Base-by-base conservation (phyloP, 2,888 invertebrate genomes). In the Oscheius sp. region DNA sequence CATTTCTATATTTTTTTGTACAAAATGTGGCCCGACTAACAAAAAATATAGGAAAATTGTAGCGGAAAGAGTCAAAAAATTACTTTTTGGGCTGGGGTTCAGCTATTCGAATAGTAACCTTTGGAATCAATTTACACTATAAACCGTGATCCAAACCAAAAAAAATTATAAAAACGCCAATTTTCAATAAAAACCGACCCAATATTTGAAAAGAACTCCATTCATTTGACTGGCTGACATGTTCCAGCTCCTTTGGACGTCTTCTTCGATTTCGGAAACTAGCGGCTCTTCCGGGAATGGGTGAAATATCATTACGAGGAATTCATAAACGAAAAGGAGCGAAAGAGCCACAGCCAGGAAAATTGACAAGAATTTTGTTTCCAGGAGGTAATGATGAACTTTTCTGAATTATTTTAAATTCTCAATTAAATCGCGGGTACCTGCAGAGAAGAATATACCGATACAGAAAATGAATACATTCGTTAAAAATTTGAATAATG, bases 381-480 rank as follows among this genome's bases (percentile, higher is more conserved):
- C 61, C 13, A 43, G 41, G 21, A 18, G 41, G 12, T 58, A 58
- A 29, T 27, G 21, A 23, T 58, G 35, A 7, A n/a, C 16, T 18
- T 35, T 23, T 12, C 43, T 61, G 61, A 61, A 43, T n/a, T n/a
- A 35, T 35, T 35, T 35, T 35, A 9, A 35, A 35, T 6, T 35
- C 35, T 35, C 3, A 35, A 35, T n/a, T n/a, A n/a, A n/a, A n/a
- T n/a, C n/a, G n/a, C n/a, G n/a, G n/a, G 23, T 66, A 66, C 66
- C 52, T 66, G 66, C 52, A 49, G 6, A 66, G 29, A 16, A 66
- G 66, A 12, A 66, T 52, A 27, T 52, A 66, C 12, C 66, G 49
- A 18, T 46, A 66, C n/a, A 52, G 52, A 18, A 66, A 66, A 49
- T 66, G 66, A n/a, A 52, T 18, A 52, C 18, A n/a, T 27, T 66